Evolutionary conservation across 2,797 vertebrate genomes (phyloP), one percentile per base, ranked within the genome.

Genomic region (Paramormyrops hopkinsi): DNA sequence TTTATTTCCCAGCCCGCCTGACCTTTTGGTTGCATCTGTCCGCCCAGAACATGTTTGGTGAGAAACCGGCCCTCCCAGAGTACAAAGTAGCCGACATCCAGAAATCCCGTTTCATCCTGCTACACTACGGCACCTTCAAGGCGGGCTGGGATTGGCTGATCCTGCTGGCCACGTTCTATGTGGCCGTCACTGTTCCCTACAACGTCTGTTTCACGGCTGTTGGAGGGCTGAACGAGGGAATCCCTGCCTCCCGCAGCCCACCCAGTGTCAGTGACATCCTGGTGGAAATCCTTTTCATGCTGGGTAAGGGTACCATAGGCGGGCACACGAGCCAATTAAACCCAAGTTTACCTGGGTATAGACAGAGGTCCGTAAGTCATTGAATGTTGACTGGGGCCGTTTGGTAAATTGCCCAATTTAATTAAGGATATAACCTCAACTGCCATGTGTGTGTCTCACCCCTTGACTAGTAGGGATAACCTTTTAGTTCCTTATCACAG

Each of bases 71-170:
- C 0, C 92, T 96, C 62, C 96, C 96, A 0, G 96, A 96, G 90
- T 96, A 96, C 90, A 96, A 96, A 90, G 96, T 96, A 88, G 96
- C 96, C 0, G 95, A 95, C 59, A 89, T 96, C 87, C 95, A 96
- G 92, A 95, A 94, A 89, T 96, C 96, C 19, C 93, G 95, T n/a
- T 94, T 96, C 89, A 95, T 96, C 92, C 95, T 96, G 62, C 95
- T 96, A 2, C 96, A 96, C 93, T 96, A 96, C 1, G 96, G 96
- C 5, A 93, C 95, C 1, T 96, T 96, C 94, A 96, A 96, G 91
- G 96, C 96, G 0, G 96, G 96, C 91, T 96, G 96, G 96, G 96
- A 96, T 89, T 96, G 96, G 96, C 92, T 96, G 83, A 96, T 96
- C 82, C 87, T 96, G 88, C 53, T 96, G 92, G 96, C 96, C 62